Evolutionary conservation across 1,140 invertebrate genomes (phyloP), one percentile per base, ranked within the genome.

Genomic region (Heterodera schachtii): DNA sequence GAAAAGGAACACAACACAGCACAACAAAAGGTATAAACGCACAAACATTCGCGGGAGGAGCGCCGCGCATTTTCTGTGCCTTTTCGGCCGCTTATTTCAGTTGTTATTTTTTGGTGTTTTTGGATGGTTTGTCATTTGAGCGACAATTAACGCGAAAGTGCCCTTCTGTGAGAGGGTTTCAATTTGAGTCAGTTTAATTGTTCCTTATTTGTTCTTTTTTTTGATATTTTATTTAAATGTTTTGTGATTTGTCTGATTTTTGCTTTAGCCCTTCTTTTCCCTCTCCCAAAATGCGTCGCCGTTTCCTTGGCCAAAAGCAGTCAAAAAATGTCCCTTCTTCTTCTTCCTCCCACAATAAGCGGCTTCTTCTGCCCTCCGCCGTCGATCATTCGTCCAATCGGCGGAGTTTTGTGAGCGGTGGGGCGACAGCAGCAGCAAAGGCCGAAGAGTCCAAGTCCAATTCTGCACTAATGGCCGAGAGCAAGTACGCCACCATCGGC

Each of bases 401-500:
- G 43, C 9, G 69, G 19, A 71, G 69, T 46, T 71, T 71, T 71
- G 31, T 64, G 57, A 19, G 11, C 13, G 57, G 19, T 3, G 57
- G 57, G 57, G 31, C 31, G 31, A 64, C 57, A 64, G 4, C 57
- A 64, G 13, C 16, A 64, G 57, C 41, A 41, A 71, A 46, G 41
- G 69, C 41, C n/a, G n/a, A 71, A 19, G 44, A 41, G 31, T 11
- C 69, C 41, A 46, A 71, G 31, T 11, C 69, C 41, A 46, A 71
- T 41, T 71, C 13, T 71, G 31, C 69, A n/a, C 69, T 71, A 11
- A 46, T 46, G 69, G 69, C 69, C 79, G 44, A 82, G 79, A 64
- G 41, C 79, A 66, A 75, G 44, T 75, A 60, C 74, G 74, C 60
- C 43, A 66, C 49, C 7, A 75, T 75, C 60, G 49, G 73, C 79